Conservation (phyloP, 2,888 invertebrate species). For the Linnaemya vulpina region DNA sequence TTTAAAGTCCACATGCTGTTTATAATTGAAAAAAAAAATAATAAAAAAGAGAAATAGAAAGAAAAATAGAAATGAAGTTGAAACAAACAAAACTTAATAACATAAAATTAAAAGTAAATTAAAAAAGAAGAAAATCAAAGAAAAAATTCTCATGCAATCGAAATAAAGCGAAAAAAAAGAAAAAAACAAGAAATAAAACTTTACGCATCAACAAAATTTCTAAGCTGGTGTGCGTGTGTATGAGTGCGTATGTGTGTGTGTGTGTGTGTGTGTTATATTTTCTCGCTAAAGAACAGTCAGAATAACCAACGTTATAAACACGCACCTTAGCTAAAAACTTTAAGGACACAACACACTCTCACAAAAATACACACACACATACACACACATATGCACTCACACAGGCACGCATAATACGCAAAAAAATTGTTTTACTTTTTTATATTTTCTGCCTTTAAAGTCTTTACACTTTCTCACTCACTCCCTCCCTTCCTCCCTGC, state of each 20-base stretch:
- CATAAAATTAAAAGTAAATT: constrained; percentile 58
- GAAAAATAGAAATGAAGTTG: neutral
- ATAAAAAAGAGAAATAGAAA: no score
- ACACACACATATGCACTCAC: constrained; percentile 26
- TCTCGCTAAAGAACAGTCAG: neutral
- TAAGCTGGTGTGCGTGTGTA: neutral
- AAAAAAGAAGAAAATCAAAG: constrained; percentile 27
- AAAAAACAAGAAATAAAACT: constrained; percentile 45
- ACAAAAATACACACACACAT: constrained; percentile 23
- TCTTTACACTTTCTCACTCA: constrained; percentile 3
- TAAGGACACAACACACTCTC: constrained; percentile 21
- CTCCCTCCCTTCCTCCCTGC: neutral
- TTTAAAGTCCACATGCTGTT: neutral
- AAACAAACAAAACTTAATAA: constrained; percentile 50
- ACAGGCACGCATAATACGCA: constrained; percentile 20
- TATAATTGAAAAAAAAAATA: neutral
- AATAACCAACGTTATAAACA: constrained; percentile 35
- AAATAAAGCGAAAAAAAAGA: constrained; percentile 43
- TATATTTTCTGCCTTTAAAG: constrained; percentile 2
- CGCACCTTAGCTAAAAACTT: constrained; percentile 53
- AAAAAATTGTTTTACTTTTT: constrained; percentile 2
- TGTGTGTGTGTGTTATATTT: neutral
- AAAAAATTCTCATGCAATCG: constrained; percentile 51
- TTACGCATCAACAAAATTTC: constrained; percentile 64
- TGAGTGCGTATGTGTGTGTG: neutral